Evolutionary conservation across 1,140 invertebrate genomes (phyloP), one percentile per base, ranked within the genome.

Genomic region (Phthorimaea operculella): DNA sequence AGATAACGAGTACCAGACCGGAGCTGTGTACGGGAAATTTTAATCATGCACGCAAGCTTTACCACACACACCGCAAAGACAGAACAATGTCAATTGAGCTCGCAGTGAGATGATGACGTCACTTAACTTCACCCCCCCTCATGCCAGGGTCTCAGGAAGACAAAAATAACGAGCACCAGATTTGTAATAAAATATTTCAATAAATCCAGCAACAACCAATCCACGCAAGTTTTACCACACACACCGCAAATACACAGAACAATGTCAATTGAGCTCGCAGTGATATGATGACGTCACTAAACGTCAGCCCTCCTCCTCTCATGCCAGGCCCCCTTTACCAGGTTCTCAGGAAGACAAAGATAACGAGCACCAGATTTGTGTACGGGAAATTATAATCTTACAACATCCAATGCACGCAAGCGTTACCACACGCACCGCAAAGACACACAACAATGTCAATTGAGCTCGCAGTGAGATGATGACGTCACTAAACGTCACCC

Each of bases 301-400:
- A 67, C 68, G 60, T 68, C 68, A 59, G 1, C 36, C 36, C 62
- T 56, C 47, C 48, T 49, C 48, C 18, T 3, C 17, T 2, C 6
- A 2, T 28, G 21, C 21, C 2, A 2, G 2, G 2, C 21, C 6
- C 21, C 6, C 6, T 28, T 6, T 28, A 28, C 21, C 21, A 28
- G 12, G 17, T 39, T 39, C 15, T 15, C 53, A 10, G 18, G 28
- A 28, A 68, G 66, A 73, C 67, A 71, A 71, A 67, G 66, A 66
- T 67, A 72, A 73, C 64, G 66, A 64, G 62, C 62, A 60, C 60
- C 59, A 68, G 66, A 76, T 74, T 75, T 72, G 70, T 68, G 60
- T 59, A 68, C 58, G 61, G 59, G 60, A 69, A 69, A 71, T 71
- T 68, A n/a, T n/a, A n/a, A n/a, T 6, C 21, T 28, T 4, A 28